A percentile compares a stretch with the other conserved stretches of the same genome.
phyloP scores from a whole-genome alignment of 2,888 invertebrate genomes.

The Dorcus hopei region DNA sequence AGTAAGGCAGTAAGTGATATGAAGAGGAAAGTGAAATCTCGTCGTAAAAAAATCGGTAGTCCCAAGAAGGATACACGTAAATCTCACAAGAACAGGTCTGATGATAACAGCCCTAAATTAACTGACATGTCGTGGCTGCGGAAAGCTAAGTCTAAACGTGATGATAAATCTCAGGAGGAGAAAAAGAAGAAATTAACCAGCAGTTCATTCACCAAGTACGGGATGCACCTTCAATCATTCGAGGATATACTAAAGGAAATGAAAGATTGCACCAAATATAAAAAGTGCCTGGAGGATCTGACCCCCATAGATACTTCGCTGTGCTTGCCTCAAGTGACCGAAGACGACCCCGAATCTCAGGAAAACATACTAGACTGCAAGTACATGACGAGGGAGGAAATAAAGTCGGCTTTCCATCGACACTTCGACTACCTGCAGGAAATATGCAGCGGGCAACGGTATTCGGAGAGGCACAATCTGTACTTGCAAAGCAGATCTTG shows the following conservation, averaged over 20 bases:
- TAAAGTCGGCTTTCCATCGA: conserved; percentile 15
- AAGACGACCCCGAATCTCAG: too few species aligned
- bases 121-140: not conserved
- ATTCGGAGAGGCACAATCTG: conserved; percentile 18
- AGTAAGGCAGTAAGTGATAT: too few species aligned
- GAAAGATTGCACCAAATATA: conserved; percentile 1
- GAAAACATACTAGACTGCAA: conserved; percentile 3
- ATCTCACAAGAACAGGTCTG: too few species aligned
- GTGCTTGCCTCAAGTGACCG: too few species aligned
- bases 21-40: too few species aligned
- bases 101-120: too few species aligned
- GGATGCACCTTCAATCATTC: conserved; percentile 8
- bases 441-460: conserved; percentile 16
- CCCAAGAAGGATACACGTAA: too few species aligned
- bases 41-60: too few species aligned
- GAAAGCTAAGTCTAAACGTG: too few species aligned
- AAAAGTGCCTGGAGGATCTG: conserved; percentile 17
- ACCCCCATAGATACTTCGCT: too few species aligned
- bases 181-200: not conserved
- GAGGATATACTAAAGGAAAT: conserved; percentile 10
- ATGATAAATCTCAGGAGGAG: too few species aligned
- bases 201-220: conserved; percentile 1
- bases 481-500: not conserved
- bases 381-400: conserved; percentile 16
- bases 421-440: conserved; percentile 21